These are phyloP conservation scores for Numenius phaeopus DNA, from an alignment of 2,797 vertebrate species.

Conservation along the genomic window DNA sequence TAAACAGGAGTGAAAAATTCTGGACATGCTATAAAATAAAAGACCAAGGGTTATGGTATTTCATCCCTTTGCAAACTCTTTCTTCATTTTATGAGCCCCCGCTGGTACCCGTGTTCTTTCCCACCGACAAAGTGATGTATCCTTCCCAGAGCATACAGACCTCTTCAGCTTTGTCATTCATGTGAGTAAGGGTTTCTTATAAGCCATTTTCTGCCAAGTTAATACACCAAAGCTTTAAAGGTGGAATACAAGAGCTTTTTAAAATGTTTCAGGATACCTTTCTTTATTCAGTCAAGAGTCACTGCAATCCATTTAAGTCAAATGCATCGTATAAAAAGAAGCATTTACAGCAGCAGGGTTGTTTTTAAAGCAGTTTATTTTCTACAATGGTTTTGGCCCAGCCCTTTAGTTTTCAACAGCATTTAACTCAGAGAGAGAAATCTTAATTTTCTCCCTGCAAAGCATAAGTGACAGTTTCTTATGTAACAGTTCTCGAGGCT, in stretches of 20 bases:
- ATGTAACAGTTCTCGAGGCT: neutral
- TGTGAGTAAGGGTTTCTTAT: slow-evolving; percentile 10
- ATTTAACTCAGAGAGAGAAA: slow-evolving; percentile 33
- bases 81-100: neutral
- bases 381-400: slow-evolving; percentile 18
- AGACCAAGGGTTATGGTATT: neutral
- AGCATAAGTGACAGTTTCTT: neutral
- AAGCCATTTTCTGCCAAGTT: slow-evolving; percentile 57
- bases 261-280: slow-evolving; percentile 23
- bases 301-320: slow-evolving; percentile 60
- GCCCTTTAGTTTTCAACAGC: slow-evolving; percentile 6
- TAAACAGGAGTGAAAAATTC: neutral
- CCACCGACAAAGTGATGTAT: slow-evolving; percentile 24
- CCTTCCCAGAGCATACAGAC: neutral
- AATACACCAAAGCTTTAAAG: slow-evolving; percentile 49
- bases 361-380: slow-evolving; percentile 51
- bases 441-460: slow-evolving; percentile 15
- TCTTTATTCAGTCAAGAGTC: slow-evolving; percentile 19
- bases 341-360: slow-evolving; percentile 32
- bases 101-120: neutral
- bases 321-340: slow-evolving; percentile 36
- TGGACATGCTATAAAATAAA: neutral
- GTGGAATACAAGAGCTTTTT: slow-evolving; percentile 44
- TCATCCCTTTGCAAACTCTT: neutral
- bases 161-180: slow-evolving; percentile 35